Conservation (phyloP, 2,797 vertebrate species). For the Platalea minor region DNA sequence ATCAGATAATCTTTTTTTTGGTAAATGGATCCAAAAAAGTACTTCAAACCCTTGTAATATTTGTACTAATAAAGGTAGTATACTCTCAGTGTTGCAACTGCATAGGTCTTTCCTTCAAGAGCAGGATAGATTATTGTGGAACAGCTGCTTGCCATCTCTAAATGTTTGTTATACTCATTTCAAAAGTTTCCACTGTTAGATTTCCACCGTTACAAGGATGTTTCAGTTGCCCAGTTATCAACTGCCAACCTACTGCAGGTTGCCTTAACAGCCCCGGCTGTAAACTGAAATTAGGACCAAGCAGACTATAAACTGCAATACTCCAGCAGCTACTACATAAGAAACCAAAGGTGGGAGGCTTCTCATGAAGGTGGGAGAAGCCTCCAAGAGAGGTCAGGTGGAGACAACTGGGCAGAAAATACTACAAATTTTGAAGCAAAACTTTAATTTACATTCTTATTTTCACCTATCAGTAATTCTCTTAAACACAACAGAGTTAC, state of each 20-base stretch:
- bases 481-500: not conserved
- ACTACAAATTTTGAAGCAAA: not conserved
- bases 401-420: not conserved
- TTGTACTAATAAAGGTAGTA: not conserved
- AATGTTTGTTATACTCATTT: not conserved
- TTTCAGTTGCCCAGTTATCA: not conserved
- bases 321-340: not conserved
- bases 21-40: not conserved
- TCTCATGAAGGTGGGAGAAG: not conserved
- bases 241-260: not conserved
- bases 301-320: not conserved
- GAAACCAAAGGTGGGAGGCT: not conserved
- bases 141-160: not conserved
- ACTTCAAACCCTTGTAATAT: not conserved
- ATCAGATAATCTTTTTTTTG: not conserved
- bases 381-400: not conserved
- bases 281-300: not conserved
- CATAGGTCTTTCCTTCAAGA: not conserved
- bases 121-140: not conserved
- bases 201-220: not conserved
- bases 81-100: not conserved
- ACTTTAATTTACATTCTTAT: not conserved
- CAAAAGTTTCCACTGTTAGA: not conserved
- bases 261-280: not conserved
- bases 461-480: not conserved